These are phyloP conservation scores for Chrysomallon squamiferum DNA, from an alignment of 1,140 invertebrate species.

Conservation along the genomic window DNA sequence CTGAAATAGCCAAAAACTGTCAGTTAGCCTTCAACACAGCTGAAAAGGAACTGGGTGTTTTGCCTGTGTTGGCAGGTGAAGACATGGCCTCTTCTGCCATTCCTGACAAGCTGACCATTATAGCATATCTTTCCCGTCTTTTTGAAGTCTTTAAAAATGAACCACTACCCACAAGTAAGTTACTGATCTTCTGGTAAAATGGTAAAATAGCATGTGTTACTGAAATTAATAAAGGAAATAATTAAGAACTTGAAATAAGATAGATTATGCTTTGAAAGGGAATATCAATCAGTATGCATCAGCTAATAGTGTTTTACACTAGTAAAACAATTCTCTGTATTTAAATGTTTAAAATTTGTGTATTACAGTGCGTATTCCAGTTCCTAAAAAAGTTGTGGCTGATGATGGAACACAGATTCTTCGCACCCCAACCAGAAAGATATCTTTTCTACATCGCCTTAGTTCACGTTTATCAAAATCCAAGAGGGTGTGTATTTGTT, in stretches of 20 bases:
- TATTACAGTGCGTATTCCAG: too few species aligned
- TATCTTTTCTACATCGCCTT: conserved; percentile 11
- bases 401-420: neutral
- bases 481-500: conserved; percentile 14
- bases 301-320: too few species aligned
- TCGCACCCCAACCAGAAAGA: conserved; percentile 4
- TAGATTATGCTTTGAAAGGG: too few species aligned
- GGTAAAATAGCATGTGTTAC: too few species aligned
- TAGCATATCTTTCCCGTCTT: conserved; percentile 86
- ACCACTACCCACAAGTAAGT: conserved; percentile 46
- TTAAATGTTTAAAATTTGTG: too few species aligned
- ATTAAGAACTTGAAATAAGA: too few species aligned
- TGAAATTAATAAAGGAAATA: too few species aligned
- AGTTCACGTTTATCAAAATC: conserved; percentile 12
- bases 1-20: conserved; percentile 75
- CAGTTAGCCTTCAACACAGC: conserved; percentile 81
- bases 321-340: too few species aligned
- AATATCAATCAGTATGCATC: too few species aligned
- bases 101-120: conserved; percentile 79
- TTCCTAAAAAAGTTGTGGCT: too few species aligned
- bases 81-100: conserved; percentile 77
- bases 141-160: conserved; percentile 71
- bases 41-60: conserved; percentile 78
- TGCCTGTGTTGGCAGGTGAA: conserved; percentile 81
- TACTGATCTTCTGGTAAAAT: too few species aligned